phyloP scores from a whole-genome alignment of 1,140 invertebrate species.

The Drusus annulatus region DNA sequence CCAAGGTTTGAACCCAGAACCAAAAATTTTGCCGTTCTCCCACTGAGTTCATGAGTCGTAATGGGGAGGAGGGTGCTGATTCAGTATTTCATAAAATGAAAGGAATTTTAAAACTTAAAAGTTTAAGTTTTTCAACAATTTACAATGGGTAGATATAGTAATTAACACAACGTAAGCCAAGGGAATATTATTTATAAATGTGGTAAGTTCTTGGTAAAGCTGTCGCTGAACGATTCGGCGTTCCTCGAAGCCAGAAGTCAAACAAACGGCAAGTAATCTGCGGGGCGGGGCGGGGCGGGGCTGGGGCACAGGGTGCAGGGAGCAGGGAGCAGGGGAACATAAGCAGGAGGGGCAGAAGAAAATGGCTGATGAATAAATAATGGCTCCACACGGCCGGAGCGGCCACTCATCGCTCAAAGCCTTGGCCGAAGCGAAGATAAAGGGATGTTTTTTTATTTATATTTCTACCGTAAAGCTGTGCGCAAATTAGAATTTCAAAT shows the following conservation, averaged over 20 bases:
- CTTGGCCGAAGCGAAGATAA: slow-evolving; percentile 39
- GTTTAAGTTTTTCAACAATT: no score
- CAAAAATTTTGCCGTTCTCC: no score
- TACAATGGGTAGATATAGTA: no score
- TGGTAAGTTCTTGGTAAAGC: no score
- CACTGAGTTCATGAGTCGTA: no score
- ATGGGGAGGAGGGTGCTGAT: no score
- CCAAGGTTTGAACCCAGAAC: no score
- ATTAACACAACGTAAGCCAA: no score
- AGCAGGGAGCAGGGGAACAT: neutral
- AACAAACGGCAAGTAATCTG: neutral
- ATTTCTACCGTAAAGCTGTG: slow-evolving; percentile 52
- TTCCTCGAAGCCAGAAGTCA: neutral
- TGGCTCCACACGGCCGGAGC: slow-evolving; percentile 45
- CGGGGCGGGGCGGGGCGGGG: neutral
- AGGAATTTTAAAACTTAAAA: no score
- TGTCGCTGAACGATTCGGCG: neutral
- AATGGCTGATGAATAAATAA: slow-evolving; percentile 57
- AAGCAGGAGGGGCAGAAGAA: slow-evolving; percentile 7
- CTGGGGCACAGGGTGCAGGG: no score
- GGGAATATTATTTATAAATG: no score
- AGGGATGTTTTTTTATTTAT: slow-evolving; percentile 55
- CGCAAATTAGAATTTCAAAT: slow-evolving; percentile 59
- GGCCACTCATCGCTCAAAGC: slow-evolving; percentile 56
- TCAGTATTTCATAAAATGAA: no score